Conservation (phyloP, 2,113 vertebrate species). For the Rhynchopsitta pachyrhyncha region DNA sequence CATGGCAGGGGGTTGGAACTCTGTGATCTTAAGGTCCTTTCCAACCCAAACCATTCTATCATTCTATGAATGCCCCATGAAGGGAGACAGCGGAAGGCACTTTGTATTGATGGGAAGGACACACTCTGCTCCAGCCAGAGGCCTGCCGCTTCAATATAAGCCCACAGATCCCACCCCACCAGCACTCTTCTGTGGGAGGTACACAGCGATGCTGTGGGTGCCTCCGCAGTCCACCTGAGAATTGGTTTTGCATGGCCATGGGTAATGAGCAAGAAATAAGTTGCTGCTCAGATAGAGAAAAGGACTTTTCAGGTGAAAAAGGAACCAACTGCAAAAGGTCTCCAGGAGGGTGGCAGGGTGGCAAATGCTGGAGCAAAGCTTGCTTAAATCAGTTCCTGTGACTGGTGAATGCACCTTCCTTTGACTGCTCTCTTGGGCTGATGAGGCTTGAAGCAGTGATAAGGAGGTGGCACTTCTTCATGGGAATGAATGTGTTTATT, state of each 20-base stretch:
- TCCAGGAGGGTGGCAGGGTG: not conserved
- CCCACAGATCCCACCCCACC: not conserved
- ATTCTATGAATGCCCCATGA: not conserved
- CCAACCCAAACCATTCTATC: too few species aligned
- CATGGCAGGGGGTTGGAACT: too few species aligned
- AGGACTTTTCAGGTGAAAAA: not conserved
- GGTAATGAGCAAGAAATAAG: not conserved
- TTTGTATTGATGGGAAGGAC: not conserved
- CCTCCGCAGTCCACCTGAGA: not conserved
- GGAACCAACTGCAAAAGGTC: not conserved
- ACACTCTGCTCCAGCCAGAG: not conserved
- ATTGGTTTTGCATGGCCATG: not conserved
- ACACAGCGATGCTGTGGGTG: not conserved
- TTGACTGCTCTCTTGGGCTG: conserved; percentile 26
- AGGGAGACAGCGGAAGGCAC: not conserved
- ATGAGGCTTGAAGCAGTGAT: conserved; percentile 42
- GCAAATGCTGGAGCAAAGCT: not conserved
- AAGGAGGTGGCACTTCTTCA: conserved; percentile 25
- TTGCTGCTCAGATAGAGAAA: not conserved
- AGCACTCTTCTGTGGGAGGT: accelerated
- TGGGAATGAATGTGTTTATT: conserved; percentile 13
- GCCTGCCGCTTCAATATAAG: not conserved
- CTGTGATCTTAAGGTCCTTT: not conserved
- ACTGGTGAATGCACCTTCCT: not conserved
- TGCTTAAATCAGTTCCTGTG: not conserved